Base-by-base conservation (phyloP, 2,113 vertebrate species). In the Corvus cornix region DNA sequence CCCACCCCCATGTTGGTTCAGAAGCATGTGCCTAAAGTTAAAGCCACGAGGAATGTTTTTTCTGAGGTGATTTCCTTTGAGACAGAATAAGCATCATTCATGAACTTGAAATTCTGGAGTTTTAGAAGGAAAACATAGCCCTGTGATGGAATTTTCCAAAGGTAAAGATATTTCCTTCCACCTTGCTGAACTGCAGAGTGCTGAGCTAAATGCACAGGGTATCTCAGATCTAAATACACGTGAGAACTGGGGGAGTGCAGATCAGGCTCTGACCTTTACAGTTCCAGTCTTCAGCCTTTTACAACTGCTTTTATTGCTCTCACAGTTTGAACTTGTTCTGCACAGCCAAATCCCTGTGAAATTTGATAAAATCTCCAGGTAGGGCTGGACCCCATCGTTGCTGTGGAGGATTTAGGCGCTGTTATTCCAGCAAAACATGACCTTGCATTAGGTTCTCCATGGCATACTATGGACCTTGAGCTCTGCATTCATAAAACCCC, bases 221-320 rank as follows among this genome's bases (percentile, higher is more conserved):
- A 78, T 44, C 82, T 90, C 70, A 56, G 48, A 44, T 64, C 72
- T 94, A 78, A 96, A 88, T 63, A 69, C 91, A 70, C 0, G 1
- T 44, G 95, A 96, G 95, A 88, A 55, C 0, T 80, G 63, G 68
- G 75, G 64, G 88, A 95, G 85, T 68, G 75, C 55, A 84, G 79
- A 80, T 43, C 87, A 78, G 68, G 72, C 68, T 90, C 83, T 96
- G 95, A 96, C 85, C 95, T 97, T 97, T 96, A 94, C 79, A 64
- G 53, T 80, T 91, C 63, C 84, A 39, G 58, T 79, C 91, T 84
- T 48, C 89, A 78, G 22, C 9, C 1, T 82, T 96, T 90, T 88
- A 64, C 76, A 84, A 56, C 52, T 35, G 63, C 76, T 48, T 91
- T 90, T 96, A 93, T 95, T 91, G 66, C 83, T 86, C 4, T 48